Conservation (phyloP, 2,797 vertebrate genomes). For the Tangara arthus region DNA sequence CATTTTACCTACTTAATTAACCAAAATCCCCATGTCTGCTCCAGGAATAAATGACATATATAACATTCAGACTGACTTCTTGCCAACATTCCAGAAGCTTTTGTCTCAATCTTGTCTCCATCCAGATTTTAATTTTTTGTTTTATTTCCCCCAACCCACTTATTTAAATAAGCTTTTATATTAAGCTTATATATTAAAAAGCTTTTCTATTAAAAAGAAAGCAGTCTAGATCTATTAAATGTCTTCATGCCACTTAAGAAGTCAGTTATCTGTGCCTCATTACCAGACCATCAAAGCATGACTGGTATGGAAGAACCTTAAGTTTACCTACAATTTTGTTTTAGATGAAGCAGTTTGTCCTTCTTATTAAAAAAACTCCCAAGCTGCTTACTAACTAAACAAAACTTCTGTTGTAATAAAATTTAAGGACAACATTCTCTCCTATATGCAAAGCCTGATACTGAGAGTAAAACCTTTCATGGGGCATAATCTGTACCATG, state of each 20-base stretch:
- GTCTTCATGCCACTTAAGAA: background rate
- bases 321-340: background rate
- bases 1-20: background rate
- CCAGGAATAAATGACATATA: background rate
- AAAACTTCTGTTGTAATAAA: background rate
- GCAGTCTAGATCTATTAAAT: background rate
- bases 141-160: background rate
- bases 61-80: background rate
- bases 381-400: background rate
- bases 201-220: background rate
- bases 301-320: background rate
- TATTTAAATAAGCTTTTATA: background rate
- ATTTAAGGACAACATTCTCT: background rate
- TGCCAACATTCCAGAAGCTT: background rate
- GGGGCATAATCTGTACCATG: accelerated
- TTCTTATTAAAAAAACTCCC: background rate
- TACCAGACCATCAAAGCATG: background rate
- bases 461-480: background rate
- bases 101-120: background rate
- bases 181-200: background rate
- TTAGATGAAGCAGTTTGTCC: background rate
- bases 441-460: background rate
- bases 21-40: background rate
- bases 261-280: background rate
- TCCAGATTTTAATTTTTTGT: background rate